Evolutionary conservation across 2,888 invertebrate species (phyloP).

Genomic region (Autographa gamma): DNA sequence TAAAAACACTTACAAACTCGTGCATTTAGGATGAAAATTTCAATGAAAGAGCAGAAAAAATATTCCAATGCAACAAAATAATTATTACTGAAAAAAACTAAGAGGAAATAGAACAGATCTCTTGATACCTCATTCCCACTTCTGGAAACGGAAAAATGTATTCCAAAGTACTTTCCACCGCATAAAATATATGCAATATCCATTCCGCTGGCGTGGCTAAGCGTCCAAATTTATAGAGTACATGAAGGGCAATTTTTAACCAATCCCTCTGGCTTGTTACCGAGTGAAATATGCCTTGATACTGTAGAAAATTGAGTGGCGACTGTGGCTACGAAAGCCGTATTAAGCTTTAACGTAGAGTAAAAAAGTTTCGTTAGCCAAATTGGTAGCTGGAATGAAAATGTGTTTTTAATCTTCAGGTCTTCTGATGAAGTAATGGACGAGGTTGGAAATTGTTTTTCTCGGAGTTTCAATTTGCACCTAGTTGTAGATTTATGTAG

Average conservation of each 20-base stretch:
- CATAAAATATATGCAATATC: slow-evolving; percentile 62
- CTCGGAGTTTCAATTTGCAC: neutral
- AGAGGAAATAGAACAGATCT: neutral
- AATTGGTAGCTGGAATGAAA: slow-evolving; percentile 44
- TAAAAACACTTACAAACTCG: neutral
- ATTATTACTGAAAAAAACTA: neutral
- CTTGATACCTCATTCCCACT: slow-evolving; percentile 11
- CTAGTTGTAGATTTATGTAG: neutral
- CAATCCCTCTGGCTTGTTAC: slow-evolving; percentile 77
- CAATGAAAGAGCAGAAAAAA: neutral
- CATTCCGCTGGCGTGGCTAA: slow-evolving; percentile 57
- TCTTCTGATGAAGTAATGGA: slow-evolving; percentile 26
- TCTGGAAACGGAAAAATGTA: slow-evolving; percentile 45
- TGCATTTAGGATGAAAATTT: neutral
- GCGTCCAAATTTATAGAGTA: slow-evolving; percentile 75
- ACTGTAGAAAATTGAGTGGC: slow-evolving; percentile 59
- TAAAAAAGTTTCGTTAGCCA: slow-evolving; percentile 36
- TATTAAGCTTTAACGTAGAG: slow-evolving; percentile 50
- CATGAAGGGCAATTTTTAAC: slow-evolving; percentile 81
- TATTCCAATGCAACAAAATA: neutral
- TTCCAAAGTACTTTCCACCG: slow-evolving; percentile 35
- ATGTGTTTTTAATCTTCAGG: slow-evolving; percentile 42
- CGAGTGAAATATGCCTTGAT: slow-evolving; percentile 60
- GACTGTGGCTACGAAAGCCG: slow-evolving; percentile 43
- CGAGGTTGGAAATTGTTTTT: slow-evolving; percentile 10